Evolutionary conservation across 2,888 invertebrate genomes (phyloP), one percentile per base, ranked within the genome.

Genomic region (Epistrophella euchroma): DNA sequence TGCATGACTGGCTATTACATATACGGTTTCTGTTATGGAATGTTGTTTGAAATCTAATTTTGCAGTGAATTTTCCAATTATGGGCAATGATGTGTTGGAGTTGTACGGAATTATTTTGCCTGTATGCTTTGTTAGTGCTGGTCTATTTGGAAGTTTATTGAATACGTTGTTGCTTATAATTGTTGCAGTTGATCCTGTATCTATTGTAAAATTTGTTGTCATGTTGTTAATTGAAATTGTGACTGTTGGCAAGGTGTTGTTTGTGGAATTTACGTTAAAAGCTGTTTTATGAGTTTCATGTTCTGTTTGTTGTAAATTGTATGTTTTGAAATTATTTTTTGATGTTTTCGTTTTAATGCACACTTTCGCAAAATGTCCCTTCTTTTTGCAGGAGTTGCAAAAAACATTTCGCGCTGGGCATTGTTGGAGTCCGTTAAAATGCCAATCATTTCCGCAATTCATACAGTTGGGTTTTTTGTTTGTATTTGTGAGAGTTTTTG

Each of bases 191-290:
- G 56, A 56, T 28, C 56, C 32, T 0, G 40, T 60, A 17, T 60
- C 60, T 19, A 60, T 60, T 60, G 60, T 60, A 13, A 60, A 60
- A 37, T 40, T 22, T 9, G 22, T 50, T 13, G 50, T 22, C 7
- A 17, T 50, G n/a, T 50, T 50, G 9, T 50, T 50, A 17, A 50
- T 50, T 7, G 22, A 50, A 13, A 50, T 22, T 50, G 9, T 50
- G 22, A 50, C 25, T 17, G 13, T 50, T 50, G 50, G 50, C 35
- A 35, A 35, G 0, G 35, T 11, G 11, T 35, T 35, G 2, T 35
- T 10, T 11, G 1, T 35, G 1, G 1, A 0, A 35, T 35, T 35
- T 35, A 35, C 35, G 35, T 35, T 35, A 35, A 35, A 35, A 11
- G 11, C 35, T 35, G 35, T 35, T 35, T 2, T 10, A 2, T 35